These are phyloP conservation scores for Netta rufina DNA, from an alignment of 2,797 vertebrate species.

Conservation along the genomic window DNA sequence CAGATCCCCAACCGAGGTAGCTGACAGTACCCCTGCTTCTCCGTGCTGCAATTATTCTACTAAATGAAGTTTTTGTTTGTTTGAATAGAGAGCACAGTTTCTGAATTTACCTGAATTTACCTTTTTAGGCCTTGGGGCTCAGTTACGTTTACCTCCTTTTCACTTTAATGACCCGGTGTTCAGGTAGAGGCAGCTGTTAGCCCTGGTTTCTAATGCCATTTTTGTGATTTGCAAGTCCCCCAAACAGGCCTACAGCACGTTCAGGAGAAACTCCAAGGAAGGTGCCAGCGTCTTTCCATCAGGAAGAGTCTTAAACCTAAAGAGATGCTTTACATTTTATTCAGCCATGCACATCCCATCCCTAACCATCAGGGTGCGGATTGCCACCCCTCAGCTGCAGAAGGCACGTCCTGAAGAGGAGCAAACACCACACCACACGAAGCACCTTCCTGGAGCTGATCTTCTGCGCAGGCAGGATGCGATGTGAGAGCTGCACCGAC, in stretches of 20 bases:
- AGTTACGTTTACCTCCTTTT: neutral
- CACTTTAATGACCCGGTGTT: neutral
- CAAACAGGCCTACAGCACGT: fast-evolving
- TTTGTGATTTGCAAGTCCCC: neutral
- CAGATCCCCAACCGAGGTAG: neutral
- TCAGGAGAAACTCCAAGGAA: neutral
- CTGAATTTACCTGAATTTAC: neutral
- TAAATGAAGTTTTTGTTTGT: neutral
- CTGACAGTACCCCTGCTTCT: neutral
- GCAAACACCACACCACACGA: neutral
- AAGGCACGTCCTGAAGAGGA: conserved; percentile 31
- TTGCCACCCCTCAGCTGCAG: neutral
- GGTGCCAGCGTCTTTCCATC: neutral
- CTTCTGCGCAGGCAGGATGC: neutral
- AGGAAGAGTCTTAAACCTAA: neutral
- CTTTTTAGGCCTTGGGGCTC: neutral
- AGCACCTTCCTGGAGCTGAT: neutral
- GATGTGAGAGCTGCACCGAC: neutral
- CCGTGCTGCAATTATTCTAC: neutral
- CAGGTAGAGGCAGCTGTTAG: neutral
- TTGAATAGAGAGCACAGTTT: neutral
- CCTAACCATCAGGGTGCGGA: neutral
- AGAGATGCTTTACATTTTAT: conserved; percentile 8
- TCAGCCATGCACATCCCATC: neutral
- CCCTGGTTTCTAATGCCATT: neutral